Conservation (phyloP, 2,113 vertebrate species). For the Herpetotheres cachinnans region DNA sequence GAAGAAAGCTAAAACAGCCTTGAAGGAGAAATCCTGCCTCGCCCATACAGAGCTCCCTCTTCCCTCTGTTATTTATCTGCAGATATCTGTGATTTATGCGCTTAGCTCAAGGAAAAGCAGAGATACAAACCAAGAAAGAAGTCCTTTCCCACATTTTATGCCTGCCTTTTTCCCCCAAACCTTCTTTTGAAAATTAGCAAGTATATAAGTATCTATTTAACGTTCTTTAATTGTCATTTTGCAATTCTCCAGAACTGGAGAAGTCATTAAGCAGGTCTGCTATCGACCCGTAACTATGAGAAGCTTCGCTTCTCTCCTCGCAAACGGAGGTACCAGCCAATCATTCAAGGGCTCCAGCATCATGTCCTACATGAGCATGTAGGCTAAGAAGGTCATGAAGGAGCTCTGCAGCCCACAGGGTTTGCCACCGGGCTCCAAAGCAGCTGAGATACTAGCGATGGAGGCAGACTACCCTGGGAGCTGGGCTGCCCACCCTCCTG, state of each 20-base stretch:
- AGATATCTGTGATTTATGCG: neutral
- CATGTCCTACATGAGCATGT: neutral
- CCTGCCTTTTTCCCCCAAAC: neutral
- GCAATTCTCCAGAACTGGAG: neutral
- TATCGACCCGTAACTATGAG: neutral
- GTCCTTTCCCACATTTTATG: neutral
- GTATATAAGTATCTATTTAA: neutral
- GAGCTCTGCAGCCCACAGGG: neutral
- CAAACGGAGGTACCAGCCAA: rapidly evolving
- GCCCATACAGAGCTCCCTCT: neutral
- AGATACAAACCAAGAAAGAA: neutral
- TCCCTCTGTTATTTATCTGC: neutral
- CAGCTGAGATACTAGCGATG: neutral
- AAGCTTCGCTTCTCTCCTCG: neutral
- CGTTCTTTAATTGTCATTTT: neutral
- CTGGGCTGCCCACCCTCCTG: neutral
- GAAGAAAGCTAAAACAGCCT: neutral
- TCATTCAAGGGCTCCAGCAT: neutral
- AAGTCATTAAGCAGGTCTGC: neutral
- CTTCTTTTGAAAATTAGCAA: neutral
- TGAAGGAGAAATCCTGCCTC: neutral
- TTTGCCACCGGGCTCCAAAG: neutral
- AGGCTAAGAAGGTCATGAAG: neutral
- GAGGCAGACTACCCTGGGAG: neutral
- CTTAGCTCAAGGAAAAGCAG: neutral